Evolutionary conservation across 37 sponge, comb jelly and placozoan species (phyloP).

Genomic region (Petrosia ficiformis): DNA sequence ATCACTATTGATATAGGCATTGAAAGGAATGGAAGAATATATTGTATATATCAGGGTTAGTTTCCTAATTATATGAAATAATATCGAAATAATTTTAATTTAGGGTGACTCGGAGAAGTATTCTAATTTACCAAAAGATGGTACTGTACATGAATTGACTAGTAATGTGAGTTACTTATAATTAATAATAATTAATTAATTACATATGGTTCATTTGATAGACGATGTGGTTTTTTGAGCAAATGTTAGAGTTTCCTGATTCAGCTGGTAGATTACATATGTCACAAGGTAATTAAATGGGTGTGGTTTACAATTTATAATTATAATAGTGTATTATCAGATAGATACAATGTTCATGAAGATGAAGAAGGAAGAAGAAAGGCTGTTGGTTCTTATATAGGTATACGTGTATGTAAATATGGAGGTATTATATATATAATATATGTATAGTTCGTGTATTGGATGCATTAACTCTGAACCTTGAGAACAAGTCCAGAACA

Average conservation of each 20-base stretch:
- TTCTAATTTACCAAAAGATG: constrained; percentile 87
- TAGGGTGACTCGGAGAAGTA: constrained; percentile 83
- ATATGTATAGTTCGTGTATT: constrained; percentile 38
- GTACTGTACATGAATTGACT: constrained; percentile 94
- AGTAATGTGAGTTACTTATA: constrained; percentile 67
- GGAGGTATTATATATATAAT: neutral
- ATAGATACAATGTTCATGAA: neutral
- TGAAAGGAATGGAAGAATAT: constrained; percentile 40
- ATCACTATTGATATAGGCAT: neutral
- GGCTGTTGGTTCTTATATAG: constrained; percentile 11
- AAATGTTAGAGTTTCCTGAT: constrained; percentile 63
- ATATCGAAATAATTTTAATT: neutral
- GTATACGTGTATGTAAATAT: neutral
- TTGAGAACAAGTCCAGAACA: constrained; percentile 75
- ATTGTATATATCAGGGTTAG: constrained; percentile 30
- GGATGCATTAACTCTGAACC: constrained; percentile 68
- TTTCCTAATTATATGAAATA: neutral
- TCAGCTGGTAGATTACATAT: constrained; percentile 36
- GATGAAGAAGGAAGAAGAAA: constrained; percentile 7
- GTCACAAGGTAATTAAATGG: neutral
- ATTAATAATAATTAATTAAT: neutral
- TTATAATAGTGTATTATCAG: neutral
- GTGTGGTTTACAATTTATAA: neutral
- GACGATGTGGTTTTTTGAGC: constrained; percentile 85
- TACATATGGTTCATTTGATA: neutral